These are phyloP conservation scores for Drosophila obscura DNA, from an alignment of 1,140 invertebrate species.

Conservation along the genomic window DNA sequence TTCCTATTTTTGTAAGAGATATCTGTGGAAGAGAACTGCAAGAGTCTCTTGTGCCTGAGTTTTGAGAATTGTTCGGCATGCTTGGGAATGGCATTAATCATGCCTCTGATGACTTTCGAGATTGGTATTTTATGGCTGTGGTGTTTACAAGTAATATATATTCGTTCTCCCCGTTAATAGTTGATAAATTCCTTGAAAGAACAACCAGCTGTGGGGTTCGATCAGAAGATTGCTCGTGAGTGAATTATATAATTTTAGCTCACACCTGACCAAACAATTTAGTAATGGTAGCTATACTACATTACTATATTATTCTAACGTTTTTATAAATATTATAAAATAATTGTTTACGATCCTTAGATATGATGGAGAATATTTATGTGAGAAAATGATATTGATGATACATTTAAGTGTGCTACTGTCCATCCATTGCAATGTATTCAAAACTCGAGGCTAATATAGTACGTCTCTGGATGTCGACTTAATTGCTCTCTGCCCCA, in stretches of 20 bases:
- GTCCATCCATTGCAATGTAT: background rate
- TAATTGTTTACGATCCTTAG: too few species aligned
- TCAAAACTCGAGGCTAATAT: background rate
- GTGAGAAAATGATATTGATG: too few species aligned
- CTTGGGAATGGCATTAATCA: constrained; percentile 8
- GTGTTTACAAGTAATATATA: background rate
- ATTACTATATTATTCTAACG: too few species aligned
- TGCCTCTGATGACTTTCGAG: constrained; percentile 12
- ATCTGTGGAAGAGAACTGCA: constrained; percentile 7
- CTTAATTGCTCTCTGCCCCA: constrained; percentile 30
- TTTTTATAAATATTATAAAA: too few species aligned
- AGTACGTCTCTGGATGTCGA: background rate
- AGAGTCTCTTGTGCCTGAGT: constrained; percentile 2
- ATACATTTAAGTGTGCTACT: too few species aligned
- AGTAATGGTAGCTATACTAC: too few species aligned
- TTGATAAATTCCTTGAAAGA: background rate
- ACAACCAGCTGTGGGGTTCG: too few species aligned
- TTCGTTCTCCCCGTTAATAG: background rate
- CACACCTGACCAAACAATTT: too few species aligned
- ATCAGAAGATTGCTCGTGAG: too few species aligned
- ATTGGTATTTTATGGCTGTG: constrained; percentile 12
- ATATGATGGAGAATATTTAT: too few species aligned
- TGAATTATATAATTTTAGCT: too few species aligned
- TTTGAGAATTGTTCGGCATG: constrained; percentile 24
- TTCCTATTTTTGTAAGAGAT: constrained; percentile 16